Base-by-base conservation (phyloP, 2,888 invertebrate species). In the Thymelicus sylvestris region DNA sequence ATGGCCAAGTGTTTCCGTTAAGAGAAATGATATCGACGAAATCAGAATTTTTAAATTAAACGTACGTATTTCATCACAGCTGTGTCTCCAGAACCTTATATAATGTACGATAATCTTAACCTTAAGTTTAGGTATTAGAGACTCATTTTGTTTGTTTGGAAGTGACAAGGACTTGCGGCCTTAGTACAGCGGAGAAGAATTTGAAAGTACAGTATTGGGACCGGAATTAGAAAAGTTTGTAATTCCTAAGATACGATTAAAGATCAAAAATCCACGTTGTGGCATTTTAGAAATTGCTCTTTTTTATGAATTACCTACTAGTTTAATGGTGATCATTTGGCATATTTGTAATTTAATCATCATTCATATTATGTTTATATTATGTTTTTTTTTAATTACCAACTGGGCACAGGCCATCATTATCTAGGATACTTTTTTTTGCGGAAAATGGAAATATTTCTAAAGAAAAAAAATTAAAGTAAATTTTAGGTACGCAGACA, bases 1-100 rank as follows among this genome's bases (percentile, higher is more conserved):
- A 83, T 83, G 77, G 77, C 81, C 83, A 83, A 86, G 80, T 86
- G 83, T 90, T 87, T 88, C 87, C 87, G 84, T 81, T 83, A 82
- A 81, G 80, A 83, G 80, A 81, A 84, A 83, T 81, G 80, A 81
- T 84, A 83, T 83, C 80, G 78, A 79, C 72, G 75, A 76, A 78
- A 81, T 82, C 79, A 81, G 75, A 85, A 85, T 85, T 83, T 83
- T 76, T 74, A 83, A 82, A 85, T 83, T 81, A 80, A 81, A 80
- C 75, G 75, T 78, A 79, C 76, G 77, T 66, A 68, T 73, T 24
- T 66, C 72, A 60, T 48, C 66, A 66, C 47, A 71, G 66, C 39
- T 62, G 66, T 31, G 62, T 55, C 62, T 66, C 19, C 60, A 7
- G 15, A 52, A 47, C 19, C n/a, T 24, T 47, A 31, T 47, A 39